Evolutionary conservation across 2,113 vertebrate genomes (phyloP).

Genomic region (Gymnobelideus leadbeateri): DNA sequence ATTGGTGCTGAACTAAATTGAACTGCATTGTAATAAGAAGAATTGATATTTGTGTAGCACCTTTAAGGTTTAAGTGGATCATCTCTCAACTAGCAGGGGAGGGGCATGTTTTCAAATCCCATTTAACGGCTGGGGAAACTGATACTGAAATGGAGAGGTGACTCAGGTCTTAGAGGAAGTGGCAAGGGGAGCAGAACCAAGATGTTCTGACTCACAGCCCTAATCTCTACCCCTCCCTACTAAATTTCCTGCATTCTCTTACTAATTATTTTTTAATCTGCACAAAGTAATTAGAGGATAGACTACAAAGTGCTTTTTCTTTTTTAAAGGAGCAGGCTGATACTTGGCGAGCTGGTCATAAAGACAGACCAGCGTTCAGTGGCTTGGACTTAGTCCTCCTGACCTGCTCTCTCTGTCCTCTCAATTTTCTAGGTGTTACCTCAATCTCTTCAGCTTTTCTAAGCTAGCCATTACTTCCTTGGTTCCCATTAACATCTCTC

Average conservation of each 20-base stretch:
- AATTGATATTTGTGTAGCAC: background rate
- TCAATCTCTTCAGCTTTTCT: background rate
- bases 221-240: background rate
- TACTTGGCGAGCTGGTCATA: background rate
- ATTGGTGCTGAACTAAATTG: background rate
- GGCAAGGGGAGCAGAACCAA: background rate
- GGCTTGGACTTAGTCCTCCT: background rate
- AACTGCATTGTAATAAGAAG: background rate
- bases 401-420: background rate
- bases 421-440: background rate
- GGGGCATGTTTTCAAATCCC: background rate
- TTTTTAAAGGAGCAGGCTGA: background rate
- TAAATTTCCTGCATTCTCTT: constrained; percentile 4
- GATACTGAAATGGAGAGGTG: background rate
- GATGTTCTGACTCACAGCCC: background rate
- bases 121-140: background rate
- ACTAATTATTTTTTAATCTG: background rate
- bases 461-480: background rate
- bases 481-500: background rate
- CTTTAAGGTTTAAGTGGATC: background rate
- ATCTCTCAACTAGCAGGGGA: background rate
- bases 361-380: background rate
- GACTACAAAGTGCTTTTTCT: background rate
- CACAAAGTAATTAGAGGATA: background rate
- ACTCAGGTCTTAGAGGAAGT: background rate